phyloP scores from a whole-genome alignment of 30 jellyfish, hydroid and myxozoan species.

The Phacellophora camtschatica region DNA sequence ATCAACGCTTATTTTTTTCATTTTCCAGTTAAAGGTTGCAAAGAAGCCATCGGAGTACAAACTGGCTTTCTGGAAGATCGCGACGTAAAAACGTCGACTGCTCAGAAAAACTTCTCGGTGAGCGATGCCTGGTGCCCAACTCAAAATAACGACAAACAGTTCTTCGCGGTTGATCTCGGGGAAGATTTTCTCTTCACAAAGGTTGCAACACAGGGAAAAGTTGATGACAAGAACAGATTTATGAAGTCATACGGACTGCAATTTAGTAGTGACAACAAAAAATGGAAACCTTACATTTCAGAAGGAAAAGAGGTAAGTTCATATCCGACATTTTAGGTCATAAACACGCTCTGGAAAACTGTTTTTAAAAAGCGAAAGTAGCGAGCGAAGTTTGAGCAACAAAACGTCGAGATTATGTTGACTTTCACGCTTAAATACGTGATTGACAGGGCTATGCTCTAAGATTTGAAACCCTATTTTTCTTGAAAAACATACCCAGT shows the following conservation, averaged over 20 bases:
- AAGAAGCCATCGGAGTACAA: slow-evolving; percentile 93
- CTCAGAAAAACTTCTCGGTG: slow-evolving; percentile 87
- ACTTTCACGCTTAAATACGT: too few relatives aligned
- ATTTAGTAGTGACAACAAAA: slow-evolving; percentile 85
- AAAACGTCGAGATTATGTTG: too few relatives aligned
- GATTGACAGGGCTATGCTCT: too few relatives aligned
- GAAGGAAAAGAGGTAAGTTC: slow-evolving; percentile 82
- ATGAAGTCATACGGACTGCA: slow-evolving; percentile 64
- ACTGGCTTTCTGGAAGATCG: slow-evolving; percentile 97
- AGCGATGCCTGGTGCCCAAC: slow-evolving; percentile 97
- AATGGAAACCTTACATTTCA: slow-evolving; percentile 75
- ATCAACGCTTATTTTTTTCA: background rate
- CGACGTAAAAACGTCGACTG: slow-evolving; percentile 92
- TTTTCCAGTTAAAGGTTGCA: slow-evolving; percentile 52
- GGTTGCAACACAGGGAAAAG: slow-evolving; percentile 96
- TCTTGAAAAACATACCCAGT: too few relatives aligned
- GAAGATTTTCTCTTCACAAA: slow-evolving; percentile 90
- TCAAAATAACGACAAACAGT: slow-evolving; percentile 79
- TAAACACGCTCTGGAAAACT: background rate
- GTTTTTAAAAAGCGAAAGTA: background rate
- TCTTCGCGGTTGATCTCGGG: slow-evolving; percentile 94
- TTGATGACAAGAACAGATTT: slow-evolving; percentile 81
- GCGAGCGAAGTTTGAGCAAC: too few relatives aligned
- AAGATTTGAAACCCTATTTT: too few relatives aligned
- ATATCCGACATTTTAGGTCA: too few relatives aligned